Base-by-base conservation (phyloP, 2,888 invertebrate species). In the Hyposoter dolosus region DNA sequence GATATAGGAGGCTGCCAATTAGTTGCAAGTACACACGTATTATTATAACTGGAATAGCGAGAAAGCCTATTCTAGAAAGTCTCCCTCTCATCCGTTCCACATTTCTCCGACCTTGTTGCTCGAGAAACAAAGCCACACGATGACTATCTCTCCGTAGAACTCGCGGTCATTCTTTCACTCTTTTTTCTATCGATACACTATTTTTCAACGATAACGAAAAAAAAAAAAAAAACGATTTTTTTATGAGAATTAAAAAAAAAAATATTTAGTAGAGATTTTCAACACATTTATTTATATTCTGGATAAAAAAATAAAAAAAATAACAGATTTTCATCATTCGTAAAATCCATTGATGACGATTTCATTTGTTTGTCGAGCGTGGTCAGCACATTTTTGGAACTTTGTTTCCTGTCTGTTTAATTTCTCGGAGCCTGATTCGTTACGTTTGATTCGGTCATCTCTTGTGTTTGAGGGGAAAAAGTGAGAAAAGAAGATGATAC, bases 21-120 rank as follows among this genome's bases (percentile, higher is more conserved):
- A 84, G 77, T 53, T 60, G 68, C 56, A 40, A 82, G 35, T 50
- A 32, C 71, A 77, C 71, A 72, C 65, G 72, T 82, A 43, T 66
- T 28, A 74, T 69, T 78, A 76, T 69, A 53, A 28, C 12, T 65
- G 47, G 82, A 84, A 83, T 83, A 76, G 74, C 77, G 77, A 69
- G 83, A 80, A 84, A 82, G 82, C 69, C 74, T 56, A 28, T 63
- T 17, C 66, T 84, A 83, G 85, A 85, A 82, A 85, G 78, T 85
- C 72, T 71, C 50, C 63, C 40, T 74, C 75, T 56, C 75, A 66
- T 75, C 68, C 82, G 77, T 82, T 78, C 78, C 50, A 72, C 77
- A 82, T 85, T 85, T 85, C 82, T 69, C 75, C 74, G 85, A 82
- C 85, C 85, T 85, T 85, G 82, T 82, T 82, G 77, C 68, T 50